Percentiles rank a stretch among this genome's conserved stretches.
Conservation (phyloP, 2,888 invertebrate genomes). For the Microchrysa polita region DNA sequence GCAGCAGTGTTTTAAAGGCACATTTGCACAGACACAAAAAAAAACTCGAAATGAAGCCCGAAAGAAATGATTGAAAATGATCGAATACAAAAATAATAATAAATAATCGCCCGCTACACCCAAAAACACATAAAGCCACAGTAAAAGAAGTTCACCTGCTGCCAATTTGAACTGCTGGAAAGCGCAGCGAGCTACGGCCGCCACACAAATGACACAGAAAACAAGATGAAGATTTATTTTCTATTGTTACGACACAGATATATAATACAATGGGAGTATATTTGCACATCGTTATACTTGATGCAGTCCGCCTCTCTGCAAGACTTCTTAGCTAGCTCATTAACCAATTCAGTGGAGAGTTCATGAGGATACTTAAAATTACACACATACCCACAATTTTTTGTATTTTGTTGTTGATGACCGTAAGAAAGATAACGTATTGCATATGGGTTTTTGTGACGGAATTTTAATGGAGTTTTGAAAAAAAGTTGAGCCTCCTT, state of each 20-base stretch:
- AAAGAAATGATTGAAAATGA: too few species aligned
- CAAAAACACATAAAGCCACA: conserved; percentile 4
- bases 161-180: conserved; percentile 1
- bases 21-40: too few species aligned
- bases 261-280: not conserved
- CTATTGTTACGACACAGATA: conserved; percentile 10
- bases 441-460: too few species aligned
- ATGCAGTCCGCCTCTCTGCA: not conserved
- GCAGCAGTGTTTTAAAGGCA: too few species aligned
- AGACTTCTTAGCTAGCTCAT: not conserved
- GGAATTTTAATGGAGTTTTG: too few species aligned
- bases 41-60: too few species aligned
- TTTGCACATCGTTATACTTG: not conserved
- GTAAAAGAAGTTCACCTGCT: conserved; percentile 1
- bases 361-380: conserved; percentile 8
- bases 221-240: conserved; percentile 15
- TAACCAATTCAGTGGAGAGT: not conserved
- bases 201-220: conserved; percentile 6
- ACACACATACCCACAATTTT: too few species aligned
- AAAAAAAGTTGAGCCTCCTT: too few species aligned
- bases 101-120: too few species aligned
- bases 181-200: too few species aligned
- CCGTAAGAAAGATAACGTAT: too few species aligned
- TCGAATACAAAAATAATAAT: too few species aligned
- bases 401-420: not conserved